phyloP scores from a whole-genome alignment of 2,113 vertebrate species.

The Leptocoma aspasia region DNA sequence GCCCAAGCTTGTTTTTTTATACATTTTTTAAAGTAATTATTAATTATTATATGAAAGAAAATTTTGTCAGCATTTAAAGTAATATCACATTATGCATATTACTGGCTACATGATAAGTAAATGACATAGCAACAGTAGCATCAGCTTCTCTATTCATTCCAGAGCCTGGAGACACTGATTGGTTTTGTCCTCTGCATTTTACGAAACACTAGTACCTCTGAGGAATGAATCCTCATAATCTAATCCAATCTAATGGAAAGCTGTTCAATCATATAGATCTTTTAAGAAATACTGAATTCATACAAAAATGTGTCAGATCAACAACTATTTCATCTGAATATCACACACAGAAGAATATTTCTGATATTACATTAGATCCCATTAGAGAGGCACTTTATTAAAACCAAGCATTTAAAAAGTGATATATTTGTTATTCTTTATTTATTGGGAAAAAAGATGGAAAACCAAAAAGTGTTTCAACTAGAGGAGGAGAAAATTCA shows the following conservation, averaged over 20 bases:
- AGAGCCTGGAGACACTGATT: not conserved
- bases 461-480: not conserved
- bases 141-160: not conserved
- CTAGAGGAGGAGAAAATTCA: not conserved
- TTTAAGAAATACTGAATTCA: not conserved
- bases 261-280: not conserved
- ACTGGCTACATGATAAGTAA: not conserved
- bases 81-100: slow-evolving; percentile 9
- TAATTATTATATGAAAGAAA: not conserved
- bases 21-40: not conserved
- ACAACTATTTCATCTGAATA: not conserved
- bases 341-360: not conserved
- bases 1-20: not conserved
- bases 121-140: slow-evolving; percentile 3
- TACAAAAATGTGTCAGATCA: not conserved
- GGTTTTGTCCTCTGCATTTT: not conserved
- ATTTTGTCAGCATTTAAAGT: slow-evolving; percentile 16
- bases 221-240: not conserved
- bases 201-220: not conserved
- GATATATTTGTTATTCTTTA: not conserved
- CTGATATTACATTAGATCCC: not conserved
- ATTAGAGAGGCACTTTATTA: not conserved
- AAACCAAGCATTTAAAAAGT: not conserved
- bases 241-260: not conserved
- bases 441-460: not conserved